phyloP scores from a whole-genome alignment of 2,888 invertebrate genomes.

The Protophormia terraenovae region DNA sequence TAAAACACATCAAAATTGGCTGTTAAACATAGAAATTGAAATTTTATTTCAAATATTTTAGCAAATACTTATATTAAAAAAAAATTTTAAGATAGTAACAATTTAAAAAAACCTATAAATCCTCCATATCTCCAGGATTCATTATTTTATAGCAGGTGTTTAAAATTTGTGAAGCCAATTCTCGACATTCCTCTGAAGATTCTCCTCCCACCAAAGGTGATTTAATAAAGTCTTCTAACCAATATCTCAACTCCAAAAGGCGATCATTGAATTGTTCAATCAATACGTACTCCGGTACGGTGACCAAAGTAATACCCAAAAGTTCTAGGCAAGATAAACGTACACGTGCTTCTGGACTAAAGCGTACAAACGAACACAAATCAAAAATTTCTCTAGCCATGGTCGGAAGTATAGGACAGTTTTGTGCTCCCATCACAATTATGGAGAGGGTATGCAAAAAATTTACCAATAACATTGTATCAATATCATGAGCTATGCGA shows the following conservation, averaged over 20 bases:
- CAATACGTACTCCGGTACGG: conserved; percentile 84
- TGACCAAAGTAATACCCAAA: conserved; percentile 85
- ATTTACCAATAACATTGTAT: conserved; percentile 86
- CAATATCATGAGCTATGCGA: conserved; percentile 84
- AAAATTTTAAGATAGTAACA: neutral
- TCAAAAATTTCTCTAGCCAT: conserved; percentile 88
- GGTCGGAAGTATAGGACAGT: conserved; percentile 84
- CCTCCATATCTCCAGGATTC: conserved; percentile 21
- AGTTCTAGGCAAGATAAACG: conserved; percentile 86
- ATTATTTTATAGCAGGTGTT: conserved; percentile 75
- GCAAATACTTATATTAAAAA: neutral
- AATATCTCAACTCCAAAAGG: conserved; percentile 85
- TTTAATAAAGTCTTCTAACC: conserved; percentile 85
- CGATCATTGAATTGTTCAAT: conserved; percentile 84
- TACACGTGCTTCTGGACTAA: conserved; percentile 86
- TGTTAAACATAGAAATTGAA: neutral
- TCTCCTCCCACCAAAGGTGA: conserved; percentile 85
- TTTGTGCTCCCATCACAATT: conserved; percentile 86
- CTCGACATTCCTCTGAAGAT: conserved; percentile 85
- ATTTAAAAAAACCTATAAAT: neutral
- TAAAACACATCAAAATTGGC: neutral
- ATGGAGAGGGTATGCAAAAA: conserved; percentile 87
- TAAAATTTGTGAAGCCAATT: conserved; percentile 85
- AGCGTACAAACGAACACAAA: conserved; percentile 86
- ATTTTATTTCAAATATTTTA: conserved; percentile 33